A percentile compares a stretch with the other conserved stretches of the same genome.
These are phyloP conservation scores for Geophilus truncorum DNA, from an alignment of 2,888 invertebrate species.

Conservation along the genomic window DNA sequence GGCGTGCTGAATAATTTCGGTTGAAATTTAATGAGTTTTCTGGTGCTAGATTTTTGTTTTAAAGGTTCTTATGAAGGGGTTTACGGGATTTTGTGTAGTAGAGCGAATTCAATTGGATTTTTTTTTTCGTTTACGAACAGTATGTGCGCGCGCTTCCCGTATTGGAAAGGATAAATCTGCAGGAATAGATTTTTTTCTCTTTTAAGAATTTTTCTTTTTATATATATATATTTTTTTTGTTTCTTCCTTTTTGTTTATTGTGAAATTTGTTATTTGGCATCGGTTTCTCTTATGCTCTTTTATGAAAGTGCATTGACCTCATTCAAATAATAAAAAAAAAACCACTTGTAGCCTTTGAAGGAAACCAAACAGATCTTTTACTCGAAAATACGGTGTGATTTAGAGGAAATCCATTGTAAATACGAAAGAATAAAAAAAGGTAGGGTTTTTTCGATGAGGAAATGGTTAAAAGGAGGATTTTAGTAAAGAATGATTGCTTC, in stretches of 20 bases:
- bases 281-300: conserved; percentile 6
- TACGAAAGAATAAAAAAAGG: background rate
- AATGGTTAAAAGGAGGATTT: background rate
- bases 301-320: conserved; percentile 17
- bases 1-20: background rate
- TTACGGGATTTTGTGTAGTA: background rate
- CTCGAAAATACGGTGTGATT: background rate
- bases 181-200: background rate
- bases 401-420: background rate
- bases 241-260: background rate
- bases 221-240: background rate
- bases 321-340: conserved; percentile 1
- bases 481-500: too few species aligned
- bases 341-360: background rate
- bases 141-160: conserved; percentile 1
- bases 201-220: background rate
- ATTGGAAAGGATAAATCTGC: conserved; percentile 4
- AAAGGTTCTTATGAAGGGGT: background rate
- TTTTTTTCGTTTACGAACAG: background rate
- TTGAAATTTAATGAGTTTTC: background rate
- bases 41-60: background rate
- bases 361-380: background rate
- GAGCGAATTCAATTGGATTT: background rate
- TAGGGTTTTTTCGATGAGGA: background rate
- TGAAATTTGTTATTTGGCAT: conserved; percentile 22